These are phyloP conservation scores for Battus philenor DNA, from an alignment of 1,140 invertebrate species.

Conservation along the genomic window DNA sequence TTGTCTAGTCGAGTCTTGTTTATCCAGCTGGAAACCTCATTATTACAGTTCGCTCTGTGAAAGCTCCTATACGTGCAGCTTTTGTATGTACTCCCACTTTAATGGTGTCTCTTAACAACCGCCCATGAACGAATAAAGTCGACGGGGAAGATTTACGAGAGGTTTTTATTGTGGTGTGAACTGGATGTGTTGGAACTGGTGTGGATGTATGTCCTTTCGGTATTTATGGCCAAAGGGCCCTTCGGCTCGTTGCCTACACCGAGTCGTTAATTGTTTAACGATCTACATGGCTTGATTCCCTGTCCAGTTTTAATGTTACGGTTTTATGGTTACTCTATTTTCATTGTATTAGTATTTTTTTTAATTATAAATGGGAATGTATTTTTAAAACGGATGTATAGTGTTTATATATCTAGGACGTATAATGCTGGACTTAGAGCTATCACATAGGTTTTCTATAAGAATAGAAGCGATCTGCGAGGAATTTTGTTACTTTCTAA, in stretches of 20 bases:
- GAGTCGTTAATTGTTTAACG: conserved; percentile 10
- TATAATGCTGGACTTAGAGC: too few relatives aligned
- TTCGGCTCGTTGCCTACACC: neutral
- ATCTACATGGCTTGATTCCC: conserved; percentile 1
- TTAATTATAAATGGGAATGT: too few relatives aligned
- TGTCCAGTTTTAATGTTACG: too few relatives aligned
- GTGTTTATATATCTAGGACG: too few relatives aligned
- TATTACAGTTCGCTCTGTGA: conserved; percentile 1
- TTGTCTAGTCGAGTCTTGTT: too few relatives aligned
- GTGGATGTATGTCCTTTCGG: conserved; percentile 19
- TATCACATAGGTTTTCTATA: too few relatives aligned
- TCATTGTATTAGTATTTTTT: too few relatives aligned
- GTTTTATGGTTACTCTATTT: too few relatives aligned
- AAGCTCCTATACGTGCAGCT: neutral
- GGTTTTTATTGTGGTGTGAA: conserved; percentile 50
- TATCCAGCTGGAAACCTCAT: too few relatives aligned
- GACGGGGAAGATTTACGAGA: conserved; percentile 33
- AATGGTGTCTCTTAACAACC: conserved; percentile 36
- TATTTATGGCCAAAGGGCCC: conserved; percentile 16
- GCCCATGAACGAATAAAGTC: conserved; percentile 25
- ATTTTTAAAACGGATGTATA: too few relatives aligned
- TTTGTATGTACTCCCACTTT: conserved; percentile 18
- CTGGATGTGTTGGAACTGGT: conserved; percentile 43
- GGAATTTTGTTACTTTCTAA: too few relatives aligned
- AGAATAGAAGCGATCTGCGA: too few relatives aligned